Conservation (phyloP, 2,888 invertebrate species). For the Pyrgus malvae region DNA sequence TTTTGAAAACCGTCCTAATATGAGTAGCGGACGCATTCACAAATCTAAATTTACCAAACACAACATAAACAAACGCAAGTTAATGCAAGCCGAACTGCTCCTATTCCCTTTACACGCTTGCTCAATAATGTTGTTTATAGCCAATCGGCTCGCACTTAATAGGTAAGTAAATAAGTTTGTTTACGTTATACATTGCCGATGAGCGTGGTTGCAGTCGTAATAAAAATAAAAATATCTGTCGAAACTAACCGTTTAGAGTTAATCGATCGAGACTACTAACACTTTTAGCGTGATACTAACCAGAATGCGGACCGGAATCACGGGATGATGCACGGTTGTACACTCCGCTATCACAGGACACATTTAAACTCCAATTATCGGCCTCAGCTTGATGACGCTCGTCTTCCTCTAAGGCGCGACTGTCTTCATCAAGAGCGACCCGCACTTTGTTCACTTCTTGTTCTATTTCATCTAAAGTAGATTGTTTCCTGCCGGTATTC, state of each 20-base stretch:
- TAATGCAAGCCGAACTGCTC: slow-evolving; percentile 53
- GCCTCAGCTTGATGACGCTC: slow-evolving; percentile 70
- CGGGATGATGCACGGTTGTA: slow-evolving; percentile 82
- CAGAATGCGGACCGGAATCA: slow-evolving; percentile 78
- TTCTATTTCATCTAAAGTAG: slow-evolving; percentile 74
- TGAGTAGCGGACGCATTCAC: slow-evolving; percentile 67
- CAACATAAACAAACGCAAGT: slow-evolving; percentile 76
- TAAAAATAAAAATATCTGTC: slow-evolving; percentile 64
- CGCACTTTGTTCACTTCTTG: slow-evolving; percentile 77
- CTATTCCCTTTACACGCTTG: slow-evolving; percentile 59
- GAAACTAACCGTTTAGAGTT: slow-evolving; percentile 41
- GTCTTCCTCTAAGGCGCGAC: slow-evolving; percentile 74
- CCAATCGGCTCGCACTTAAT: slow-evolving; percentile 61
- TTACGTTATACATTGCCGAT: slow-evolving; percentile 48
- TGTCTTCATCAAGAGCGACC: slow-evolving; percentile 73
- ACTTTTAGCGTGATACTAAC: slow-evolving; percentile 51
- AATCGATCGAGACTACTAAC: slow-evolving; percentile 36
- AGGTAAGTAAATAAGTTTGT: slow-evolving; percentile 53
- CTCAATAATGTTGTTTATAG: slow-evolving; percentile 51
- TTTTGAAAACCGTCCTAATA: slow-evolving; percentile 77
- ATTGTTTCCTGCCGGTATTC: slow-evolving; percentile 58
- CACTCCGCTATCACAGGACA: slow-evolving; percentile 82
- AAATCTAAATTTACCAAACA: slow-evolving; percentile 73
- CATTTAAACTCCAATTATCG: slow-evolving; percentile 78
- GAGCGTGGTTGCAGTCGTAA: slow-evolving; percentile 43